Conservation (phyloP, 1,140 invertebrate genomes). For the Ostrea denselamellosa region DNA sequence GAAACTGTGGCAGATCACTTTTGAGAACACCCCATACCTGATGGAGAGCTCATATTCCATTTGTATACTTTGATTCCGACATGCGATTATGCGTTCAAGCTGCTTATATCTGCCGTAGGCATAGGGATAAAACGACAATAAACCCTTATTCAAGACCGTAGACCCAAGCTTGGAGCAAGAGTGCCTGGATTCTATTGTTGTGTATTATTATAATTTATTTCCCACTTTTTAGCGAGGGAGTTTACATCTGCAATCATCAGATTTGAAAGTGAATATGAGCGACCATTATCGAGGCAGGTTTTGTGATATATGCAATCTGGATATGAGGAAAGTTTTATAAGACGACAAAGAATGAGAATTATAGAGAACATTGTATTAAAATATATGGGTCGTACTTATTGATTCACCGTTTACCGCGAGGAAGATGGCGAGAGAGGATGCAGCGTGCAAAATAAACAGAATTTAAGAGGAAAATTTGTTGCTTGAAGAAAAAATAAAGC, state of each 20-base stretch:
- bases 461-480: slow-evolving; percentile 18
- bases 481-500: slow-evolving; percentile 7
- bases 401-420: slow-evolving; percentile 12
- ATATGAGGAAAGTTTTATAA: slow-evolving; percentile 3
- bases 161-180: neutral
- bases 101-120: slow-evolving; percentile 27
- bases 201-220: slow-evolving; percentile 41
- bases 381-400: slow-evolving; percentile 30
- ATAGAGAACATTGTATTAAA: slow-evolving; percentile 21
- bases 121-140: slow-evolving; percentile 30
- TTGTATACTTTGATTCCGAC: slow-evolving; percentile 39
- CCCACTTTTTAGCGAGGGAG: slow-evolving; percentile 13
- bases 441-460: slow-evolving; percentile 31
- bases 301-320: neutral
- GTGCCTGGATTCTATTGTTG: neutral
- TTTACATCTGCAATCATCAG: neutral
- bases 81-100: slow-evolving; percentile 39
- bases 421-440: slow-evolving; percentile 38
- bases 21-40: slow-evolving; percentile 37
- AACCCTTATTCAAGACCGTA: neutral
- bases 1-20: neutral
- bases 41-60: slow-evolving; percentile 11
- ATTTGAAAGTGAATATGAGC: neutral
- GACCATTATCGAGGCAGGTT: neutral
- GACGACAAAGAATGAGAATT: neutral